These are phyloP conservation scores for Apodemus speciosus DNA, from an alignment of 2,113 vertebrate genomes.

Conservation along the genomic window DNA sequence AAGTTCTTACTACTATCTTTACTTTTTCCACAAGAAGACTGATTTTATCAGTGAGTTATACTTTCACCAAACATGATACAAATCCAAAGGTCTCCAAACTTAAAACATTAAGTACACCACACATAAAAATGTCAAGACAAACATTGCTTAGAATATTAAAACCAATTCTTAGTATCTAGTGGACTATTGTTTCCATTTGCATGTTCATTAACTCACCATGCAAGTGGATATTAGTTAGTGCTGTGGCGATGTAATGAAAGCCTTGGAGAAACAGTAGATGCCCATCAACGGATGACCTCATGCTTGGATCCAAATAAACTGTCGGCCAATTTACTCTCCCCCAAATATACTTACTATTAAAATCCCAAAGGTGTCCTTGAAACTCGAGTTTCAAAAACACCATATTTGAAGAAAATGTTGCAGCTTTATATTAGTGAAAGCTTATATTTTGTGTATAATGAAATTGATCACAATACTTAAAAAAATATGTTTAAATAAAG, in stretches of 20 bases:
- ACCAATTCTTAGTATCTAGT: not conserved
- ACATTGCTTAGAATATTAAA: not conserved
- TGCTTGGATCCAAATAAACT: conserved; percentile 20
- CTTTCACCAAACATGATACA: not conserved
- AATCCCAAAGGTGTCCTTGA: conserved; percentile 20
- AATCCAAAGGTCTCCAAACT: not conserved
- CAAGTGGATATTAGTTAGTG: not conserved
- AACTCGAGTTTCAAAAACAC: conserved; percentile 14
- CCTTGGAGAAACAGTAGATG: conserved; percentile 9
- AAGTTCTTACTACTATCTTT: not conserved
- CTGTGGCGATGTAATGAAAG: not conserved
- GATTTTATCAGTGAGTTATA: conserved; percentile 1
- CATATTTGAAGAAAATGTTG: conserved; percentile 17
- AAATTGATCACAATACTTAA: conserved; percentile 20
- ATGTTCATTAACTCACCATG: conserved; percentile 32
- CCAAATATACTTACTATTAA: not conserved
- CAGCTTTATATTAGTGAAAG: conserved; percentile 6
- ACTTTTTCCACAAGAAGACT: conserved; percentile 21
- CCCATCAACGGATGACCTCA: conserved; percentile 41
- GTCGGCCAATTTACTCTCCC: not conserved
- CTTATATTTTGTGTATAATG: not conserved
- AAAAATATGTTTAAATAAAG: conserved; percentile 31
- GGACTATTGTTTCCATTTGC: conserved; percentile 15
- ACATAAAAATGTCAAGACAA: conserved; percentile 44
- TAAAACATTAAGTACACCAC: conserved; percentile 8